Conservation (phyloP, 2,888 invertebrate genomes). For the Julus scandinavius region DNA sequence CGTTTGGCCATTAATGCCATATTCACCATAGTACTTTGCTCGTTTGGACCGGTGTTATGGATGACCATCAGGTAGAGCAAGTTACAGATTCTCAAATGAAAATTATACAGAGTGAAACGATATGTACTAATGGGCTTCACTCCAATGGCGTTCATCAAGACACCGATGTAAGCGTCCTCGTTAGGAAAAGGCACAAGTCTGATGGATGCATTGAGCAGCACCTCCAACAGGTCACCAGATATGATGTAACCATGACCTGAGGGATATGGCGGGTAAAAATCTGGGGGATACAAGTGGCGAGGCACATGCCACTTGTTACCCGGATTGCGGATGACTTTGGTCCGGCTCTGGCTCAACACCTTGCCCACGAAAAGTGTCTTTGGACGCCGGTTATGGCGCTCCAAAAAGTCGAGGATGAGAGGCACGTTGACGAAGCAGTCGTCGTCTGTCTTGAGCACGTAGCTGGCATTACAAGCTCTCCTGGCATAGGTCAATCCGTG, state of each 20-base stretch:
- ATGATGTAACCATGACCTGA: slow-evolving; percentile 65
- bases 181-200: slow-evolving; percentile 63
- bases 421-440: slow-evolving; percentile 59
- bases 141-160: slow-evolving; percentile 62
- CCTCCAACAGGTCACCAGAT: slow-evolving; percentile 62
- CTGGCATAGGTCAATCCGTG: slow-evolving; percentile 58
- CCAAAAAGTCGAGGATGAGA: slow-evolving; percentile 57
- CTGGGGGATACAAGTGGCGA: slow-evolving; percentile 60
- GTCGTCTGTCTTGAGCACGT: slow-evolving; percentile 59
- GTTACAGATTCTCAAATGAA: slow-evolving; percentile 62
- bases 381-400: slow-evolving; percentile 13
- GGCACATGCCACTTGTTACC: slow-evolving; percentile 63
- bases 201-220: slow-evolving; percentile 61
- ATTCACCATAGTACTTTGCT: slow-evolving; percentile 61
- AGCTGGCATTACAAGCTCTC: slow-evolving; percentile 56
- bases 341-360: slow-evolving; percentile 59
- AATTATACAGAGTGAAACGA: slow-evolving; percentile 63
- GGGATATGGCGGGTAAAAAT: slow-evolving; percentile 64
- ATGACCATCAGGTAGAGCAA: slow-evolving; percentile 64
- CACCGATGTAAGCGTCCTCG: slow-evolving; percentile 65
- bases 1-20: slow-evolving; percentile 59
- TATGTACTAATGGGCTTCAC: slow-evolving; percentile 62
- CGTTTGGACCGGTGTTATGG: slow-evolving; percentile 62
- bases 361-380: slow-evolving; percentile 63
- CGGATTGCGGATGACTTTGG: slow-evolving; percentile 62